phyloP scores from a whole-genome alignment of 2,113 vertebrate species.

The Capra hircus region DNA sequence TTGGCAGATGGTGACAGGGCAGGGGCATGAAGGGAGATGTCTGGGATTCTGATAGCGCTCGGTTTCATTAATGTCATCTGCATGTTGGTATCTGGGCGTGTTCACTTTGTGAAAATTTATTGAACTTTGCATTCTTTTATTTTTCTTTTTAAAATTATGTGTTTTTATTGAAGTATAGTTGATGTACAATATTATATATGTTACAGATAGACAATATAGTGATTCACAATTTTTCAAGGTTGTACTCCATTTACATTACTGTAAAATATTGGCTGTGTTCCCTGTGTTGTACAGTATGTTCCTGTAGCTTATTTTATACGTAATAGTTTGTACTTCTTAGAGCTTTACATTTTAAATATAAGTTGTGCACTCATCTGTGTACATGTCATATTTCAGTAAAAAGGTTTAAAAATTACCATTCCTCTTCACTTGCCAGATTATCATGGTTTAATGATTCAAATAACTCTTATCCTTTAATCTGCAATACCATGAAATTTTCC shows the following conservation, averaged over 20 bases:
- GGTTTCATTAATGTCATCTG: neutral
- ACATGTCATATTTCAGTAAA: neutral
- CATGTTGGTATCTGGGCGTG: neutral
- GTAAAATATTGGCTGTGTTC: neutral
- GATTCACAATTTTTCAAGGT: neutral
- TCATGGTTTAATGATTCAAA: neutral
- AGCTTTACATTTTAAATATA: neutral
- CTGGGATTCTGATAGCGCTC: neutral
- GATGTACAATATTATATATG: neutral
- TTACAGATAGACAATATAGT: neutral
- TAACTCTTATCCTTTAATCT: neutral
- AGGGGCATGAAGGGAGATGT: neutral
- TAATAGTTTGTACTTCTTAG: neutral
- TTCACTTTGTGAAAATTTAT: neutral
- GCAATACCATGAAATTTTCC: neutral
- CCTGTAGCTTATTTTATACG: neutral
- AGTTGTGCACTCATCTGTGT: neutral
- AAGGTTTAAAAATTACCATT: neutral
- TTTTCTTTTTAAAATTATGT: neutral
- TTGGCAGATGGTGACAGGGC: neutral
- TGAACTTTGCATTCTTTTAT: neutral
- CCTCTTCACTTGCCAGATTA: neutral
- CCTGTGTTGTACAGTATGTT: neutral
- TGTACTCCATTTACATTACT: neutral
- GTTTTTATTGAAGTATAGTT: neutral